Conservation (phyloP, 1,140 invertebrate genomes). For the Nasonia vitripennis region DNA sequence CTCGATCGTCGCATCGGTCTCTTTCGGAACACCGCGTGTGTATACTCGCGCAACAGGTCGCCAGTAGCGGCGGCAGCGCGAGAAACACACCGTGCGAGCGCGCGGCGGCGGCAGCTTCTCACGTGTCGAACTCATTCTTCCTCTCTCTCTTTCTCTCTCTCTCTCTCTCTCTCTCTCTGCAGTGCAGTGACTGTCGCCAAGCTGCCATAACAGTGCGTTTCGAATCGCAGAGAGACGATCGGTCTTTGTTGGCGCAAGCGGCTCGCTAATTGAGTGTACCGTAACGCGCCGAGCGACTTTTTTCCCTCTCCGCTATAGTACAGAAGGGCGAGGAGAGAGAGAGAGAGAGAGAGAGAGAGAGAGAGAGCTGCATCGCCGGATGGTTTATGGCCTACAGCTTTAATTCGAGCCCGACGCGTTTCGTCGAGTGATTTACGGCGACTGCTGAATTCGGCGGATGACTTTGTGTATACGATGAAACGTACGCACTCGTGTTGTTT, state of each 20-base stretch:
- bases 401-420: background rate
- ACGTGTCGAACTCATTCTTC: background rate
- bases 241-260: background rate
- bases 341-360: no score
- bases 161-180: no score
- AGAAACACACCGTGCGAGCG: background rate
- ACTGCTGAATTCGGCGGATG: background rate
- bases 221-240: background rate
- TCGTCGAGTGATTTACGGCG: background rate
- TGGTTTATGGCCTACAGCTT: background rate
- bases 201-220: background rate
- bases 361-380: background rate
- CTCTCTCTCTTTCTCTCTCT: background rate
- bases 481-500: background rate
- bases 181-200: background rate
- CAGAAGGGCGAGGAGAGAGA: background rate
- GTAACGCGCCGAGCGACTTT: background rate
- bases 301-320: background rate
- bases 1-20: background rate
- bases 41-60: conserved; percentile 14
- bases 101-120: background rate
- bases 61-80: background rate
- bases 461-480: background rate
- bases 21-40: no score
- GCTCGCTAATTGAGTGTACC: background rate